Percentiles rank a stretch among this genome's conserved stretches.
Evolutionary conservation across 2,797 vertebrate genomes (phyloP).

Genomic region (Xiphorhynchus erythropygius): DNA sequence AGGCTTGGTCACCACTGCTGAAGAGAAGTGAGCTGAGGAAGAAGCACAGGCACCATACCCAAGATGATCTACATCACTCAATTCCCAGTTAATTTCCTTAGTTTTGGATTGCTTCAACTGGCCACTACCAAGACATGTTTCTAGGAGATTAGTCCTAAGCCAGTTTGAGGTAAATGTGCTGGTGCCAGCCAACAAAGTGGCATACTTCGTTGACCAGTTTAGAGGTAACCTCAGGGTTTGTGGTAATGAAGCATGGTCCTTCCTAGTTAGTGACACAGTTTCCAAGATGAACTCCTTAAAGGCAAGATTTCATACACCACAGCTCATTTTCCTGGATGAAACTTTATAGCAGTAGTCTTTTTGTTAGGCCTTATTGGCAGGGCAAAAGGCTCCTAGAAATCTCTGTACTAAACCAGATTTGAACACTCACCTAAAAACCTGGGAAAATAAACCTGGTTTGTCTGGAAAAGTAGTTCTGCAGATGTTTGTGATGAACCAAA

Average conservation of each 20-base stretch:
- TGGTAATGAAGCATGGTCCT: not conserved
- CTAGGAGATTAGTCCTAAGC: not conserved
- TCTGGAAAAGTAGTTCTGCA: not conserved
- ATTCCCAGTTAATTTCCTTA: not conserved
- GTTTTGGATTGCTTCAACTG: not conserved
- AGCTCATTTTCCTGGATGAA: not conserved
- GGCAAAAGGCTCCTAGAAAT: not conserved
- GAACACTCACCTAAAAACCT: not conserved
- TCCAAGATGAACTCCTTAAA: not conserved
- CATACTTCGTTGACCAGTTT: not conserved
- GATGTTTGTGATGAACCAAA: not conserved
- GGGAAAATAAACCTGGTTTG: not conserved
- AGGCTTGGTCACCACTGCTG: not conserved
- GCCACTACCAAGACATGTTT: not conserved
- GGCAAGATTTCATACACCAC: not conserved
- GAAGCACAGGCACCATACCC: not conserved
- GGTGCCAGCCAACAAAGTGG: not conserved
- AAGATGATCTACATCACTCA: rapidly evolving
- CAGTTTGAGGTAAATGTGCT: not conserved
- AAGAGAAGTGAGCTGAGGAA: not conserved
- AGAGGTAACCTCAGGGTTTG: not conserved
- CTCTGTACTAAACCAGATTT: not conserved
- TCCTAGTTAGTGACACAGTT: not conserved
- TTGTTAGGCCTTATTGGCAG: not conserved
- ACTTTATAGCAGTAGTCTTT: not conserved